Evolutionary conservation across 1,140 invertebrate genomes (phyloP).

Genomic region (Archivesica marissinica): DNA sequence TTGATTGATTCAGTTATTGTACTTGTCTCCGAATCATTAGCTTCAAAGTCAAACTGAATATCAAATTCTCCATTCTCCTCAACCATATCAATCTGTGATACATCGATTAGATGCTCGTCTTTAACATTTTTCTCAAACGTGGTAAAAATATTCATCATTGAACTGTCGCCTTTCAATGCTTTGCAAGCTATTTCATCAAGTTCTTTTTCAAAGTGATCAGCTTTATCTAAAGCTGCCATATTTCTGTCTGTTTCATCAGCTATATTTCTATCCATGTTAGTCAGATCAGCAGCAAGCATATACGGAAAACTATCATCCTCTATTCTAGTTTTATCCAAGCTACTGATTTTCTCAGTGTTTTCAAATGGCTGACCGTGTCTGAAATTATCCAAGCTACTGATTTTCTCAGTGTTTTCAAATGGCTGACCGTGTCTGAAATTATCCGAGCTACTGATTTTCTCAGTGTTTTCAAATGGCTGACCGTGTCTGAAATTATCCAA

Average conservation of each 20-base stretch:
- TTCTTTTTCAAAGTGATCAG: neutral
- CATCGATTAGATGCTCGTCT: conserved; percentile 14
- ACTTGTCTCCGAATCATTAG: conserved; percentile 27
- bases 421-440: too few species aligned
- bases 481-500: too few species aligned
- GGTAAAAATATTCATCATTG: conserved; percentile 34
- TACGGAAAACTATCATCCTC: neutral
- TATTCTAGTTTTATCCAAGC: neutral
- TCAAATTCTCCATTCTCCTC: conserved; percentile 38
- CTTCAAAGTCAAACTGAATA: conserved; percentile 46
- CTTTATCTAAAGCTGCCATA: neutral
- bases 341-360: neutral
- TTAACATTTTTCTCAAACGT: neutral
- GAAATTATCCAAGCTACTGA: too few species aligned
- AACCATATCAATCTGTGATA: conserved; percentile 9
- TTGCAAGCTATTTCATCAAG: conserved; percentile 28
- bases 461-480: too few species aligned
- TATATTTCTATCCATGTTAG: neutral
- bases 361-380: neutral
- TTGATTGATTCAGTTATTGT: conserved; percentile 52
- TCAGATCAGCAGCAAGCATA: neutral
- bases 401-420: too few species aligned
- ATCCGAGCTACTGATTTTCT: too few species aligned
- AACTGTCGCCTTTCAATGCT: neutral
- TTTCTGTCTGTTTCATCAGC: neutral